These are phyloP conservation scores for Trileptium ribeirensis DNA, from an alignment of 2,888 invertebrate species.

Conservation along the genomic window DNA sequence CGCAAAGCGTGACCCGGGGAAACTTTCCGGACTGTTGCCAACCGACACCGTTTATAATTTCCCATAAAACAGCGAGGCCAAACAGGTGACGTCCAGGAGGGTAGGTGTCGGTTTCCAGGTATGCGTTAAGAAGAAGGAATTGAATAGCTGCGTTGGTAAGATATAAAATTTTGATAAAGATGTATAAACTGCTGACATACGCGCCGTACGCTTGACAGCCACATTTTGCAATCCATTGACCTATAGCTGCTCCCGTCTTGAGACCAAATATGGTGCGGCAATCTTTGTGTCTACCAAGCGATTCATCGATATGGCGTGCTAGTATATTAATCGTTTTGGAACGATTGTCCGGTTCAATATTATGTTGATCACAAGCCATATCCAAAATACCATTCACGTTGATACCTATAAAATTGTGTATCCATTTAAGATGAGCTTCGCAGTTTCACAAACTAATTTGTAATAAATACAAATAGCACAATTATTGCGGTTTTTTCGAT, in stretches of 20 bases:
- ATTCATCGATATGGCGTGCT: not conserved
- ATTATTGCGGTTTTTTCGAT: too few species aligned
- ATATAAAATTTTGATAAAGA: not conserved
- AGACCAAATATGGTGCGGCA: too few species aligned
- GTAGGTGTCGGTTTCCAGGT: not conserved
- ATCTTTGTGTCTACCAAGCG: not conserved
- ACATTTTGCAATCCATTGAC: not conserved
- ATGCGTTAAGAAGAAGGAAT: not conserved
- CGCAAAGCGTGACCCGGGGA: not conserved
- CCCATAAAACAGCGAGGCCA: not conserved
- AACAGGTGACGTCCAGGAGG: not conserved
- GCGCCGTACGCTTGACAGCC: not conserved
- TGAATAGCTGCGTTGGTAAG: not conserved
- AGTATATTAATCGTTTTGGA: not conserved
- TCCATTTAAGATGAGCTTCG: too few species aligned
- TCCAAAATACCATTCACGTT: not conserved
- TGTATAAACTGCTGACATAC: not conserved
- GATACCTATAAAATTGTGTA: not conserved
- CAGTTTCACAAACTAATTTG: too few species aligned
- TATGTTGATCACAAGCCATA: not conserved
- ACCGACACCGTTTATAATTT: not conserved
- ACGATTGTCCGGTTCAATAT: not conserved
- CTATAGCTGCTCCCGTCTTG: too few species aligned
- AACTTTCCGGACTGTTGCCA: not conserved
- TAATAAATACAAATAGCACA: too few species aligned